phyloP scores from a whole-genome alignment of 2,888 invertebrate species.

The Plusia festucae region DNA sequence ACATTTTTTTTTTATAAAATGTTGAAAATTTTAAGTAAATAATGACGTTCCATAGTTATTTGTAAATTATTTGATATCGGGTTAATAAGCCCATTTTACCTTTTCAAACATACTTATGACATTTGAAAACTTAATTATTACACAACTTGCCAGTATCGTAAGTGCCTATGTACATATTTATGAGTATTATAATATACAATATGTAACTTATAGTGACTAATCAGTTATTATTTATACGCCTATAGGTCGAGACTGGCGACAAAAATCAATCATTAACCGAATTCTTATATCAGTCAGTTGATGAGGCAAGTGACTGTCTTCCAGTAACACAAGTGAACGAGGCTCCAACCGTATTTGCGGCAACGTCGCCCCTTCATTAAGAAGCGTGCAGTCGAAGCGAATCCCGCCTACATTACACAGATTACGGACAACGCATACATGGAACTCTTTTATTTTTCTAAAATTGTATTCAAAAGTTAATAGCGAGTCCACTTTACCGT shows the following conservation, averaged over 20 bases:
- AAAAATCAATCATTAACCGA: background rate
- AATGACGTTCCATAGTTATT: no score
- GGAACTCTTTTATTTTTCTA: conserved; percentile 25
- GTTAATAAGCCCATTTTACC: background rate
- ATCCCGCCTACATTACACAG: conserved; percentile 49
- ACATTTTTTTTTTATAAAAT: background rate
- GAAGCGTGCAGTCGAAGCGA: conserved; percentile 49
- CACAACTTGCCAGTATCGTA: background rate
- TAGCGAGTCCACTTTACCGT: background rate
- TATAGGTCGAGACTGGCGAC: no score
- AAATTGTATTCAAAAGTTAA: conserved; percentile 35
- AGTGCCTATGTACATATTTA: no score
- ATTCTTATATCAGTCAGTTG: background rate
- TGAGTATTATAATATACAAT: no score
- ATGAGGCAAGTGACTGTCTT: conserved; percentile 35
- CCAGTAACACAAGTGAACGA: conserved; percentile 39
- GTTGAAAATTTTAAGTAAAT: no score
- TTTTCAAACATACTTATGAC: background rate
- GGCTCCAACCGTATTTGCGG: conserved; percentile 52
- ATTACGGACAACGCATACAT: conserved; percentile 40
- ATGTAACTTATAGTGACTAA: no score
- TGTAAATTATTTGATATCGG: background rate
- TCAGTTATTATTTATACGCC: no score
- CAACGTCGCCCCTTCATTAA: conserved; percentile 63
- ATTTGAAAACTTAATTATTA: background rate